Evolutionary conservation across 2,888 invertebrate genomes (phyloP), one percentile per base, ranked within the genome.

Genomic region (Julus scandinavius): DNA sequence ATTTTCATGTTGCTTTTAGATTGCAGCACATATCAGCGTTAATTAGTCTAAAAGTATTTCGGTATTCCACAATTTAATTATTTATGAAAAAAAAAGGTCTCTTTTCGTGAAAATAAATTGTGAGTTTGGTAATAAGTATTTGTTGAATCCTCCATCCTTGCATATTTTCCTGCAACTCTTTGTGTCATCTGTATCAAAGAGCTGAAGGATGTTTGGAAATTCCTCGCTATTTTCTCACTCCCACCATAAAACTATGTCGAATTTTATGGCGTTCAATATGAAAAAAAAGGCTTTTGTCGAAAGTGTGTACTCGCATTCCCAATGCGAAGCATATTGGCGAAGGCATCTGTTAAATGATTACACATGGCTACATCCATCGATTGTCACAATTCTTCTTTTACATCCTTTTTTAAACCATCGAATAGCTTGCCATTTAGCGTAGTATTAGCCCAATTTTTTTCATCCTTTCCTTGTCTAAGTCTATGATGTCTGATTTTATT

Each of bases 401-500:
- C 85, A 85, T 50, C 50, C 45, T 49, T 50, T 45, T 85, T 85
- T 20, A 45, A 85, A n/a, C 85, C n/a, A 17, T 85, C 85, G 13
- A 85, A 41, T 20, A 40, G 49, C 85, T 9, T 41, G 49, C 29
- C 85, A 40, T 41, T 85, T 85, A 85, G 50, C 85, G 45, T 85
- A 49, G 45, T 50, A 45, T 85, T 50, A 85, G 85, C 29, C 85
- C 45, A 45, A 85, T 85, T 49, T 85, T 29, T 85, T 85, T 11
- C 41, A 49, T 50, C 85, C 85, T 38, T 80, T n/a, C 49, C 49
- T 85, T 45, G 49, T 85, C 50, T 45, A 85, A 85, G 49, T 85
- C 50, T 49, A 49, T 85, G 45, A 85, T 50, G 85, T 85, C 49
- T 85, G 85, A 85, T 85, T 85, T 85, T 50, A 85, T 85, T 85